Conservation (phyloP, 2,797 vertebrate genomes). For the Amblyraja radiata region DNA sequence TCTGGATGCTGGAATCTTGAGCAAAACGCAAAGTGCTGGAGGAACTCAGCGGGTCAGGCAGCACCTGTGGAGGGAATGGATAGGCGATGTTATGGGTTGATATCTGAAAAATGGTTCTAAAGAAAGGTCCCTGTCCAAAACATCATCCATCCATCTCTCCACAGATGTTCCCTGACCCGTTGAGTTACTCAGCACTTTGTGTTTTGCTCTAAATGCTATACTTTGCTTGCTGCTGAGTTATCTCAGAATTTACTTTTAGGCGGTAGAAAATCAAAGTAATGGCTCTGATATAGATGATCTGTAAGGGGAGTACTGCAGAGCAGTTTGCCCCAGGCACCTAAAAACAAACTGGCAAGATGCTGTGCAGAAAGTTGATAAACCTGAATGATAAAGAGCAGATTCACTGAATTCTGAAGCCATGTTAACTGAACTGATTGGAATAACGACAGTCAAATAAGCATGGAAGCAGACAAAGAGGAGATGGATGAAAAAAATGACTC, state of each 20-base stretch:
- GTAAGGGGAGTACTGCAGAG: not conserved
- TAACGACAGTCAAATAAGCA: constrained; percentile 4
- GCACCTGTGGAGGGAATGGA: too few species aligned
- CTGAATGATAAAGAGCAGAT: not conserved
- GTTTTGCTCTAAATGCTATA: not conserved
- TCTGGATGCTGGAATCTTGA: too few species aligned
- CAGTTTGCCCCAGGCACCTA: not conserved
- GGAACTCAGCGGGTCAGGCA: too few species aligned
- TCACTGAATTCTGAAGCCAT: not conserved
- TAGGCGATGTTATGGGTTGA: too few species aligned
- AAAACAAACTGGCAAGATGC: not conserved
- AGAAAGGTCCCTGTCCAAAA: too few species aligned
- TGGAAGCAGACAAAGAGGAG: not conserved
- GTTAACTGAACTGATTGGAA: not conserved
- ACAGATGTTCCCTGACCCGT: too few species aligned
- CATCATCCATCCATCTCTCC: too few species aligned
- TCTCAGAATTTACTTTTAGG: constrained; percentile 8
- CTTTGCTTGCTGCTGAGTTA: not conserved
- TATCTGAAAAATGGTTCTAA: too few species aligned
- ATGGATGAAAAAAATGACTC: not conserved
- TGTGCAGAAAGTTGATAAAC: not conserved
- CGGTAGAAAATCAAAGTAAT: not conserved
- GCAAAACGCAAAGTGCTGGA: too few species aligned
- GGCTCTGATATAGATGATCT: not conserved
- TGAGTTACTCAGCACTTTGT: too few species aligned